These are phyloP conservation scores for Poeciliopsis occidentalis DNA, from an alignment of 2,113 vertebrate species.

Conservation along the genomic window DNA sequence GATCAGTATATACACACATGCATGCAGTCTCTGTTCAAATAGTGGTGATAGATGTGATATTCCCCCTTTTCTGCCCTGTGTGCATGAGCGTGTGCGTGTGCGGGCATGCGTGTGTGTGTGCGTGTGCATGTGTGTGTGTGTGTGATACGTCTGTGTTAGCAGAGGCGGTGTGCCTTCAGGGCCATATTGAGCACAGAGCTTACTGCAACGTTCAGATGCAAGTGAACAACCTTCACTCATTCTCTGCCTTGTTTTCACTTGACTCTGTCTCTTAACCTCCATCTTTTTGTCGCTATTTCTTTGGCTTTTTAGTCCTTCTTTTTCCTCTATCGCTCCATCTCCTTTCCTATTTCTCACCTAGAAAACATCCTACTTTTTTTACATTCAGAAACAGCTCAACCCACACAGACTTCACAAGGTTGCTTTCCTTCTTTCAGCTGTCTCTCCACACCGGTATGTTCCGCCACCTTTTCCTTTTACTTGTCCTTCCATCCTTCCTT, in stretches of 20 bases:
- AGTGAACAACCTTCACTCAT: constrained; percentile 73
- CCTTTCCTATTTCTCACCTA: constrained; percentile 43
- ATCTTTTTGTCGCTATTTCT: constrained; percentile 17
- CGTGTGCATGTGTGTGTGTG: constrained; percentile 28
- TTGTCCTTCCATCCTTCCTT: constrained; percentile 59
- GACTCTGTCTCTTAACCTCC: constrained; percentile 26
- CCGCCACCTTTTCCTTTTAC: constrained; percentile 47
- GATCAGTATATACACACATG: constrained; percentile 71
- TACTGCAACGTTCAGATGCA: constrained; percentile 74
- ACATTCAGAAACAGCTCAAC: constrained; percentile 70
- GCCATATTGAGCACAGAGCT: constrained; percentile 76
- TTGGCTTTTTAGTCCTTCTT: constrained; percentile 18
- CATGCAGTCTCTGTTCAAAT: constrained; percentile 71
- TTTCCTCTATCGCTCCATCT: constrained; percentile 11
- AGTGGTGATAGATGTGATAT: constrained; percentile 74
- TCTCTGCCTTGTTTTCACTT: constrained; percentile 53
- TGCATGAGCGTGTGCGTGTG: constrained; percentile 48
- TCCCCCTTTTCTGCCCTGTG: constrained; percentile 30
- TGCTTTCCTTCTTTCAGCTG: constrained; percentile 62
- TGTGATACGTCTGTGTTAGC: constrained; percentile 67
- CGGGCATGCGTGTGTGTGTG: constrained; percentile 32
- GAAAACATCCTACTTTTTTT: constrained; percentile 57
- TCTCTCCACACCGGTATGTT: constrained; percentile 54
- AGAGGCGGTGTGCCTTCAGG: constrained; percentile 79
- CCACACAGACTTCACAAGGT: constrained; percentile 78